Evolutionary conservation across 2,888 invertebrate species (phyloP).

Genomic region (Mythimna pallens): DNA sequence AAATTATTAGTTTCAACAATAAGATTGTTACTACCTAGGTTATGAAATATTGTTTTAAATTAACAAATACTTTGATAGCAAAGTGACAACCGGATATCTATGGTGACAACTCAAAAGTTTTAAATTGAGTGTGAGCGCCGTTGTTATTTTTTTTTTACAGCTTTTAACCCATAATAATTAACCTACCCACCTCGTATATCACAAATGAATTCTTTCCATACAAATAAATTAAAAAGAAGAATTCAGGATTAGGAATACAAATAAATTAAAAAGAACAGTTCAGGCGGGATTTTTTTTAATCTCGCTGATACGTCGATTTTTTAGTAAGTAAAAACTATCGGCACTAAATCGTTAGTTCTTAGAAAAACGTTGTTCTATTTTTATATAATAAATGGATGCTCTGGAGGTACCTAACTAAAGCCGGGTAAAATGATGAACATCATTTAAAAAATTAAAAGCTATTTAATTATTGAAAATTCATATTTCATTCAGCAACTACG

Average conservation of each 20-base stretch:
- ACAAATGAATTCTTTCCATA: background rate
- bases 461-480: background rate
- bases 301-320: background rate
- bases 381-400: background rate
- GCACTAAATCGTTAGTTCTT: background rate
- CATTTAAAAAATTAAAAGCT: background rate
- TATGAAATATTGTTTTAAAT: no score
- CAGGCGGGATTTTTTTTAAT: background rate
- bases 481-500: background rate
- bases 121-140: no score
- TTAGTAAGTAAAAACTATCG: background rate
- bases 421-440: no score
- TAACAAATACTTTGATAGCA: no score
- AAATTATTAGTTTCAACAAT: no score
- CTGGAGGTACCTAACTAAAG: background rate
- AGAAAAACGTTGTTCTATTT: background rate
- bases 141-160: no score
- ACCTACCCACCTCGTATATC: no score
- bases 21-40: no score
- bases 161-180: no score
- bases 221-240: background rate
- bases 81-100: no score
- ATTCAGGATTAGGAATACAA: background rate
- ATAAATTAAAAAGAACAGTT: background rate
- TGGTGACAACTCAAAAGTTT: no score